Evolutionary conservation across 2,888 invertebrate species (phyloP).

Genomic region (Xanthorhoe designata): DNA sequence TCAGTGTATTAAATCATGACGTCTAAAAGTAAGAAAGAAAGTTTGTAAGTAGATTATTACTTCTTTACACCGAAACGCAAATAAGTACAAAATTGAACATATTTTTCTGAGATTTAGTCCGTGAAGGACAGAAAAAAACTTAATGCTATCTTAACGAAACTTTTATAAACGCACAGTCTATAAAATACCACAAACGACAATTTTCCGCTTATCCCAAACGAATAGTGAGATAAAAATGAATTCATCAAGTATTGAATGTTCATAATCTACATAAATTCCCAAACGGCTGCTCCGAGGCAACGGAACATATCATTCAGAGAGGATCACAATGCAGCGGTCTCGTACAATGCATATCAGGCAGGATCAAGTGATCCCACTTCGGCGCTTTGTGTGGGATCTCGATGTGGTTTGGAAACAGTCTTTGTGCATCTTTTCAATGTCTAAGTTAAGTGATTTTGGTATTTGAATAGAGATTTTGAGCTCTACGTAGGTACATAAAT

Average conservation of each 20-base stretch:
- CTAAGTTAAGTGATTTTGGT: neutral
- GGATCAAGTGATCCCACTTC: constrained; percentile 23
- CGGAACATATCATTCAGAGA: constrained; percentile 6
- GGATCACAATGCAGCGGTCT: constrained; percentile 9
- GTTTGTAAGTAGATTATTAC: too few species aligned
- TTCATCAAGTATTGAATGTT: constrained; percentile 1
- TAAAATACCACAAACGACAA: too few species aligned
- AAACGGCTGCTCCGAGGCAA: constrained; percentile 5
- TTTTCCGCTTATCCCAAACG: neutral
- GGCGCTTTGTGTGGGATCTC: constrained; percentile 15
- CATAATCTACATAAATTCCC: constrained; percentile 13
- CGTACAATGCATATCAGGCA: constrained; percentile 12
- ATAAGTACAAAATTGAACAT: too few species aligned
- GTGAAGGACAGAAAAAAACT: too few species aligned
- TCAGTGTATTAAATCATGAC: too few species aligned
- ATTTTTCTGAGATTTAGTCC: too few species aligned
- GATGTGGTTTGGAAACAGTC: constrained; percentile 23
- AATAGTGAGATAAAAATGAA: neutral
- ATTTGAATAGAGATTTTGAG: too few species aligned
- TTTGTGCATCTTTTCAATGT: constrained; percentile 2
- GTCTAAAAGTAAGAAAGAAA: too few species aligned
- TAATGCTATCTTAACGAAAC: too few species aligned
- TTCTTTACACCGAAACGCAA: too few species aligned
- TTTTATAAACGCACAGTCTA: too few species aligned
- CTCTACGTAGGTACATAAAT: too few species aligned